Evolutionary conservation across 2,888 invertebrate species (phyloP).

Genomic region (Euzetes globulus): DNA sequence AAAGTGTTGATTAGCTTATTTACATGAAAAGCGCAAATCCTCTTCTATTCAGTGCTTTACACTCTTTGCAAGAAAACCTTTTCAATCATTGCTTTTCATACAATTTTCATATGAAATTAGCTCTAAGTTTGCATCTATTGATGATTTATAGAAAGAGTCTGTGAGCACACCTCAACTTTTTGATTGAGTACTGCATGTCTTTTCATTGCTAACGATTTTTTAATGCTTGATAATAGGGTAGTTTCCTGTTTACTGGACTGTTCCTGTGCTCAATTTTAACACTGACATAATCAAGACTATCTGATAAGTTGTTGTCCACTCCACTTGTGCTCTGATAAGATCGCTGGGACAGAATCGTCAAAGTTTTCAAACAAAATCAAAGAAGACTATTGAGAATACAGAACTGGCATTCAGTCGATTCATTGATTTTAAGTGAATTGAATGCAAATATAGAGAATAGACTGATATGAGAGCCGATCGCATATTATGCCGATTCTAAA

Average conservation of each 20-base stretch:
- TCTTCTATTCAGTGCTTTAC: neutral
- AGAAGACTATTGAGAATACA: neutral
- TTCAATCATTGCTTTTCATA: conserved; percentile 10
- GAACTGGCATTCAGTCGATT: no score
- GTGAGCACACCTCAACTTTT: conserved; percentile 22
- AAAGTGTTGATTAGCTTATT: conserved; percentile 26
- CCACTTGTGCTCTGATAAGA: neutral
- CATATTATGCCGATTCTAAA: neutral
- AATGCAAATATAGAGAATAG: neutral
- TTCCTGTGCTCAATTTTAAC: neutral
- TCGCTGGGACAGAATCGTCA: neutral
- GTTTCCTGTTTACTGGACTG: conserved; percentile 17
- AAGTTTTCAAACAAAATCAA: neutral
- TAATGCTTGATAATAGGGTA: conserved; percentile 18
- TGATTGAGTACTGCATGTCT: conserved; percentile 16
- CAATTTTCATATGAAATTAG: conserved; percentile 19
- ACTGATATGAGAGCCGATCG: neutral
- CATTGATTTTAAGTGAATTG: no score
- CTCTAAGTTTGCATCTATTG: conserved; percentile 14
- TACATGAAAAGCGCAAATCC: neutral
- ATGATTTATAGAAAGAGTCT: neutral
- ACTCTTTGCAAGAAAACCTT: neutral
- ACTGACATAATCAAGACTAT: conserved; percentile 6
- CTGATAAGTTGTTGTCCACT: neutral
- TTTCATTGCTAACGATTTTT: neutral